Conservation (phyloP, 2,113 vertebrate species). For the Corythoichthys haematopterus region DNA sequence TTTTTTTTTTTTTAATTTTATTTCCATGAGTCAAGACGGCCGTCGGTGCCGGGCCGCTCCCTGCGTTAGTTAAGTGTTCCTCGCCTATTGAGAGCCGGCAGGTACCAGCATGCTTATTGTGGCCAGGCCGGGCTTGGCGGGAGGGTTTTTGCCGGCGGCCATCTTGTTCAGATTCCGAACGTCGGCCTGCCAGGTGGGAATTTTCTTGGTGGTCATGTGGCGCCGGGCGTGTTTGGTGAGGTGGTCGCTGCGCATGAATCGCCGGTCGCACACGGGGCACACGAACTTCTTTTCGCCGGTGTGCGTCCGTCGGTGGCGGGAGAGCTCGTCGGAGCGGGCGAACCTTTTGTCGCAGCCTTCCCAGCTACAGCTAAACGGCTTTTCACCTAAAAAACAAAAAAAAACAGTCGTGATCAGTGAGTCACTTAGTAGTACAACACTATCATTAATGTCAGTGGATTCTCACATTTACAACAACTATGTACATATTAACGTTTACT, state of each 20-base stretch:
- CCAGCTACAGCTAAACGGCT: slow-evolving; percentile 96
- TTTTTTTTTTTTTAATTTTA: background rate
- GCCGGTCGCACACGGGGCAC: slow-evolving; percentile 87
- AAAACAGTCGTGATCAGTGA: slow-evolving; percentile 28
- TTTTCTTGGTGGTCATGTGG: slow-evolving; percentile 86
- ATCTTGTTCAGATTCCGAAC: slow-evolving; percentile 81
- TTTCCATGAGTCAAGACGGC: slow-evolving; percentile 66
- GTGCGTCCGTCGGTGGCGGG: slow-evolving; percentile 91
- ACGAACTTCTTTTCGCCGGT: slow-evolving; percentile 96
- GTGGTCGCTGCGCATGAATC: slow-evolving; percentile 98
- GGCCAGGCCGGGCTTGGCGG: slow-evolving; percentile 56
- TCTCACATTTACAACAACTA: too few species aligned
- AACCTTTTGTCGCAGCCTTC: slow-evolving; percentile 94
- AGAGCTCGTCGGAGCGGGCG: slow-evolving; percentile 94
- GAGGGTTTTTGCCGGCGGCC: slow-evolving; percentile 60
- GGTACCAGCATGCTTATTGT: slow-evolving; percentile 76
- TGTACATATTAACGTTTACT: too few species aligned
- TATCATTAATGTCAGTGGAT: background rate
- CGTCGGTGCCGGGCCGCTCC: slow-evolving; percentile 54
- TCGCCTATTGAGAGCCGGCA: slow-evolving; percentile 57
- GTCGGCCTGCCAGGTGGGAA: slow-evolving; percentile 90
- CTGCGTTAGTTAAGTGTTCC: slow-evolving; percentile 38
- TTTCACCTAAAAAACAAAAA: slow-evolving; percentile 79
- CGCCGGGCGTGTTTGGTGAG: slow-evolving; percentile 93
- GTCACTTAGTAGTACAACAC: slow-evolving; percentile 32